These are phyloP conservation scores for Diachrysia chrysitis DNA, from an alignment of 2,888 invertebrate genomes.

Conservation along the genomic window DNA sequence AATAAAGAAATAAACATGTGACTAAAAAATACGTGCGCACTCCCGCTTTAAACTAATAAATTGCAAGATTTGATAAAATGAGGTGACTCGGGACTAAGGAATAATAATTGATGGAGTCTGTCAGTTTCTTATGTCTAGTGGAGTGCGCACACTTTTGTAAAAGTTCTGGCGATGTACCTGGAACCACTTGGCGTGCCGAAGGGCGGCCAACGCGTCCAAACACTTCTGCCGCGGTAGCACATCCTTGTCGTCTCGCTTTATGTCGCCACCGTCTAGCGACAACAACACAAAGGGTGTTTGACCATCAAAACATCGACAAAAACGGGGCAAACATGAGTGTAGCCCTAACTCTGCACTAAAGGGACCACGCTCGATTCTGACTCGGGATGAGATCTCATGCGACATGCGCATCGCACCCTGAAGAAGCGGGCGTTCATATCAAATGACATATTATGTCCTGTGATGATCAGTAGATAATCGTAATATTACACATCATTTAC, in stretches of 20 bases:
- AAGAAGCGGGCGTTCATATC: slow-evolving; percentile 1
- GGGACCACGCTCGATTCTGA: slow-evolving; percentile 21
- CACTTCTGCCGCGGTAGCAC: slow-evolving; percentile 99
- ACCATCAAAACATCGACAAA: slow-evolving; percentile 90
- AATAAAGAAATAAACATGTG: slow-evolving; percentile 85
- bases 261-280: slow-evolving; percentile 90
- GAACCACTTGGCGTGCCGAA: slow-evolving; percentile 99
- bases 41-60: slow-evolving; percentile 64
- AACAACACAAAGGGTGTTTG: slow-evolving; percentile 93
- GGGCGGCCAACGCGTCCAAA: slow-evolving; percentile 99
- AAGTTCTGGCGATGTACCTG: slow-evolving; percentile 93
- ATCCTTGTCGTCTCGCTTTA: slow-evolving; percentile 95
- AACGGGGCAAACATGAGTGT: slow-evolving; percentile 86
- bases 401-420: slow-evolving; percentile 20
- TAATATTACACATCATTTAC: slow-evolving; percentile 29
- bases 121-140: slow-evolving; percentile 21
- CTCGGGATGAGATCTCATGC: slow-evolving; percentile 8
- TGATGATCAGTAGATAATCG: slow-evolving; percentile 28
- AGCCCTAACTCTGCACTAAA: slow-evolving; percentile 47
- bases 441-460: slow-evolving; percentile 17
- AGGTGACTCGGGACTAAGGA: slow-evolving; percentile 35
- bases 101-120: slow-evolving; percentile 13
- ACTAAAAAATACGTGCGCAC: slow-evolving; percentile 86
- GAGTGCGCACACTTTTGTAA: slow-evolving; percentile 81
- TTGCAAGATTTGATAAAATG: slow-evolving; percentile 23